phyloP scores from a whole-genome alignment of 2,888 invertebrate genomes.

The Carpatolechia fugitivella region DNA sequence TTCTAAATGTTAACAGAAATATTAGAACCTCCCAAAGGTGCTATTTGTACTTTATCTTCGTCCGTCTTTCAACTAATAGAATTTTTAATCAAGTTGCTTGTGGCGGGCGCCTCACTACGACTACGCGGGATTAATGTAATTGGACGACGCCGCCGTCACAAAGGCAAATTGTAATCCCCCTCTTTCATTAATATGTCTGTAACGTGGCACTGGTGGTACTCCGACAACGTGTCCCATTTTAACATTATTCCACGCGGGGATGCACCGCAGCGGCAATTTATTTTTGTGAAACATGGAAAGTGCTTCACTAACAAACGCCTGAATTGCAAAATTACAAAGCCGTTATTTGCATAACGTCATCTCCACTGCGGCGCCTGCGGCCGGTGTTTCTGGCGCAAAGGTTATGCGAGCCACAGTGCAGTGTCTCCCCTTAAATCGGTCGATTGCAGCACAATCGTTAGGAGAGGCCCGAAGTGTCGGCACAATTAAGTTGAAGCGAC shows the following conservation, averaged over 20 bases:
- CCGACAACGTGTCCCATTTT: slow-evolving; percentile 60
- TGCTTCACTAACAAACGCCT: slow-evolving; percentile 55
- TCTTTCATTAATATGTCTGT: slow-evolving; percentile 67
- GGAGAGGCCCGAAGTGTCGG: slow-evolving; percentile 73
- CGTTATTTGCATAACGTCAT: slow-evolving; percentile 58
- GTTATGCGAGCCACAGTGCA: slow-evolving; percentile 48
- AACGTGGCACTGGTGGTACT: slow-evolving; percentile 60
- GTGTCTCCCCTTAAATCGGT: slow-evolving; percentile 67
- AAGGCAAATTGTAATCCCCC: slow-evolving; percentile 78
- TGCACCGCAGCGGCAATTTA: slow-evolving; percentile 37
- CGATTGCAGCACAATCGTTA: slow-evolving; percentile 76
- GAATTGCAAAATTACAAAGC: slow-evolving; percentile 47
- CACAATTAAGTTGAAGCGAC: slow-evolving; percentile 79
- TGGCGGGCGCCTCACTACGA: slow-evolving; percentile 57
- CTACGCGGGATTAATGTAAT: slow-evolving; percentile 76
- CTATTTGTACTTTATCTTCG: slow-evolving; percentile 66
- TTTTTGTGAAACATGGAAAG: slow-evolving; percentile 38
- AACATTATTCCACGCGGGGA: slow-evolving; percentile 44
- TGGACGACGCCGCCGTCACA: slow-evolving; percentile 75
- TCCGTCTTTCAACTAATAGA: slow-evolving; percentile 77
- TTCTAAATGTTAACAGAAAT: too few species aligned
- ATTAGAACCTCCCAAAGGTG: background rate
- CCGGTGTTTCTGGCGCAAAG: slow-evolving; percentile 45
- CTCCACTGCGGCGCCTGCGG: slow-evolving; percentile 56
- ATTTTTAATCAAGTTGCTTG: slow-evolving; percentile 78